Conservation (phyloP, 2,113 vertebrate genomes). For the Litocranius walleri region DNA sequence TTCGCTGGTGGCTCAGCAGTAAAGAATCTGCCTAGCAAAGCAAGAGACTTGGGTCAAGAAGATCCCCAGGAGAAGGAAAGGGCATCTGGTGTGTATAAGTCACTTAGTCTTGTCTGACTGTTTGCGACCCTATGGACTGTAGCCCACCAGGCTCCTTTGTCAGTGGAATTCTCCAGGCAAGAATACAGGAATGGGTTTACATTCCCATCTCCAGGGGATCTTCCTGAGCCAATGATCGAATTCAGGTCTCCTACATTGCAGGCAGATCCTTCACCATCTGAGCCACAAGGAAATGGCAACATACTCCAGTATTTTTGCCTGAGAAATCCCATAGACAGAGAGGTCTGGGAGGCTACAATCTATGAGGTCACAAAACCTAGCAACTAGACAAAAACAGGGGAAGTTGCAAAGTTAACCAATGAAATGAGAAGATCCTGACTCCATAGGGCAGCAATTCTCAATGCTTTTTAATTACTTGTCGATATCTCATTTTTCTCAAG, state of each 20-base stretch:
- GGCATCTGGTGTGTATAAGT: neutral
- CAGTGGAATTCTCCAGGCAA: neutral
- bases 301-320: neutral
- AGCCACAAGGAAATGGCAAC: neutral
- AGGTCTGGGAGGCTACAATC: neutral
- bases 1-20: neutral
- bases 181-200: rapidly evolving
- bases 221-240: neutral
- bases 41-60: neutral
- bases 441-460: neutral
- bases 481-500: neutral
- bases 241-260: neutral
- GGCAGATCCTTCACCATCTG: neutral
- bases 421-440: neutral
- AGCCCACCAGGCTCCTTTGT: neutral
- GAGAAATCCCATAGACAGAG: neutral
- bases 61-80: neutral
- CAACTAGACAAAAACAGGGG: neutral
- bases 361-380: neutral
- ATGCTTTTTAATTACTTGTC: neutral
- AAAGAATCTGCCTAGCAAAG: neutral
- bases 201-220: neutral
- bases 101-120: neutral
- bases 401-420: neutral
- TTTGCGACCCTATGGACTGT: neutral